Conservation (phyloP, 2,888 invertebrate species). For the Oscheius sp. region DNA sequence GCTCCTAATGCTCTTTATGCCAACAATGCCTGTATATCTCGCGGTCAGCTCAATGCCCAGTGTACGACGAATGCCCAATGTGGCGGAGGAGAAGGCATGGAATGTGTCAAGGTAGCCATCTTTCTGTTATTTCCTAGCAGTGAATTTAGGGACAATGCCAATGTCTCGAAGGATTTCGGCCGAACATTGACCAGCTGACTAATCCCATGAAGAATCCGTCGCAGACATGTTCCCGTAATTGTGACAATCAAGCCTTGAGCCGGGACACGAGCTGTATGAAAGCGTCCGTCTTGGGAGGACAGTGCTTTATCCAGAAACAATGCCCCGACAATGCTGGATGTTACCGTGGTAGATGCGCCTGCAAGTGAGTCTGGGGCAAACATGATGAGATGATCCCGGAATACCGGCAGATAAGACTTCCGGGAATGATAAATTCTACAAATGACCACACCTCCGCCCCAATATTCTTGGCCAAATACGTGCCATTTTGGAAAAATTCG, state of each 20-base stretch:
- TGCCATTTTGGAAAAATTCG: neutral
- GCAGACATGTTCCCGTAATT: constrained; percentile 68
- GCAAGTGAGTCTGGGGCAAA: constrained; percentile 42
- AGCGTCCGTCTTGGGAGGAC: constrained; percentile 60
- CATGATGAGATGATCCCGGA: neutral
- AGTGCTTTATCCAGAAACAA: constrained; percentile 72
- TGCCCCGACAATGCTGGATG: constrained; percentile 71
- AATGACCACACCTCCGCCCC: neutral
- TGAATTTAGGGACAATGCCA: constrained; percentile 66
- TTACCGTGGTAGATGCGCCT: constrained; percentile 71
- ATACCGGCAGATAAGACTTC: neutral
- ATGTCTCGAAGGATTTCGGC: constrained; percentile 69
- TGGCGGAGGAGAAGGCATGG: constrained; percentile 72
- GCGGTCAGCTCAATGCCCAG: constrained; percentile 69
- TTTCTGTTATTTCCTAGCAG: neutral
- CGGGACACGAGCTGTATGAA: constrained; percentile 71
- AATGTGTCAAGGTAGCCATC: constrained; percentile 58
- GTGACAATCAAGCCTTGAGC: constrained; percentile 64
- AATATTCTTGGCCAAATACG: neutral
- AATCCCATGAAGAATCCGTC: constrained; percentile 71
- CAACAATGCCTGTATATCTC: constrained; percentile 69
- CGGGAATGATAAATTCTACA: neutral
- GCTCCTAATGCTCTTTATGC: constrained; percentile 72
- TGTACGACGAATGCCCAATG: constrained; percentile 70
- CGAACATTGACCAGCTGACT: constrained; percentile 68